Evolutionary conservation across 2,888 invertebrate genomes (phyloP).

Genomic region (Pyrochroa serraticornis): DNA sequence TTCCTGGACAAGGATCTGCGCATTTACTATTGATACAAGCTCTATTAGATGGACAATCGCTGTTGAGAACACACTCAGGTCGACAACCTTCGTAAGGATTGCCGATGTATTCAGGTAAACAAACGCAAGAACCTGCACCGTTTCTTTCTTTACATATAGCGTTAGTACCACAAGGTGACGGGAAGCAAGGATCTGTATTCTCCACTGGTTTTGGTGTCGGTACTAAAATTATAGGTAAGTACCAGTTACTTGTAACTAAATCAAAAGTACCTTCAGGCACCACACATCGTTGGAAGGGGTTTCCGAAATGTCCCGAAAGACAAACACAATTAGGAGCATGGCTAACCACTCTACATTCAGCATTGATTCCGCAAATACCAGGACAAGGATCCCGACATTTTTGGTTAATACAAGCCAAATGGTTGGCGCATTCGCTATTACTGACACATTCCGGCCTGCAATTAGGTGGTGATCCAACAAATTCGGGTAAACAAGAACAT

Average conservation of each 20-base stretch:
- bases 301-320: conserved; percentile 59
- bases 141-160: conserved; percentile 67
- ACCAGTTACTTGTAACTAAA: not conserved
- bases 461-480: conserved; percentile 73
- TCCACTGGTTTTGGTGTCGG: conserved; percentile 45
- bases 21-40: conserved; percentile 77
- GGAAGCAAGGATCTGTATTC: conserved; percentile 64
- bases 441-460: conserved; percentile 77
- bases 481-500: conserved; percentile 74
- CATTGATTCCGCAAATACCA: conserved; percentile 73
- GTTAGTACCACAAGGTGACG: conserved; percentile 71
- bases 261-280: conserved; percentile 26
- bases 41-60: conserved; percentile 73
- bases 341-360: conserved; percentile 76
- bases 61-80: conserved; percentile 74
- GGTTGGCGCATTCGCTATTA: conserved; percentile 72
- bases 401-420: conserved; percentile 73
- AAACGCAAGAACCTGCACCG: conserved; percentile 69
- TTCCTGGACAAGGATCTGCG: conserved; percentile 74
- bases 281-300: conserved; percentile 26
- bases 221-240: conserved; percentile 18
- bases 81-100: conserved; percentile 77
- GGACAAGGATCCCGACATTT: conserved; percentile 78
- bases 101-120: conserved; percentile 67
- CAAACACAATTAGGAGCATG: conserved; percentile 83